Evolutionary conservation across 2,797 vertebrate genomes (phyloP), one percentile per base, ranked within the genome.

Genomic region (Cryptoprocta ferox): DNA sequence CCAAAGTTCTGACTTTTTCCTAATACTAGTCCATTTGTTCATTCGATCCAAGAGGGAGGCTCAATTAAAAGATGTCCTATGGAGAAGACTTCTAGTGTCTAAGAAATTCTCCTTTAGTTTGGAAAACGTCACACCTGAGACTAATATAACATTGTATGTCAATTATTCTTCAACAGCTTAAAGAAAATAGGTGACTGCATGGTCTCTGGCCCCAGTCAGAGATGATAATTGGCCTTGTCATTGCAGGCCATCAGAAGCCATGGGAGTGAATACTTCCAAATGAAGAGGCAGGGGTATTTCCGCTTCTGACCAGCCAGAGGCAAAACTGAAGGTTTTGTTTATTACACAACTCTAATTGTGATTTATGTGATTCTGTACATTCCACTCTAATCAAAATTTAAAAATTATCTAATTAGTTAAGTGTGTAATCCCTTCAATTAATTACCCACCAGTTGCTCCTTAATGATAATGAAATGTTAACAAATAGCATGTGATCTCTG

Each of bases 391-490:
- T n/a, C 73, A 96, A 97, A 97, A 71, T 70, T 92, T 89, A 37
- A 97, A 97, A 98, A 95, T 86, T 90, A 96, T 94, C 96, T 97
- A 96, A 97, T 98, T 98, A 97, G 92, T 84, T 93, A 97, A 94
- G 87, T 98, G 97, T 97, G 61, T 94, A 98, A 98, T 97, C 59
- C 91, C 94, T 82, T 97, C 94, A 96, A 98, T 97, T 98, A 98
- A 98, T 98, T 98, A 90, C 93, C 95, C 76, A 97, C 98, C 98
- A 97, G 85, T 88, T 95, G 86, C 68, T 61, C 97, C 93, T 95
- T 98, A 98, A 98, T 97, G 96, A 95, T 97, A 97, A 98, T 80
- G 76, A 95, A 98, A 97, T 96, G 86, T 80, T 98, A 96, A 94
- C 94, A 97, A 98, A 98, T 93, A 97, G 96, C 88, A 89, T 97